These are phyloP conservation scores for Polyploca ridens DNA, from an alignment of 2,888 invertebrate species.

Conservation along the genomic window DNA sequence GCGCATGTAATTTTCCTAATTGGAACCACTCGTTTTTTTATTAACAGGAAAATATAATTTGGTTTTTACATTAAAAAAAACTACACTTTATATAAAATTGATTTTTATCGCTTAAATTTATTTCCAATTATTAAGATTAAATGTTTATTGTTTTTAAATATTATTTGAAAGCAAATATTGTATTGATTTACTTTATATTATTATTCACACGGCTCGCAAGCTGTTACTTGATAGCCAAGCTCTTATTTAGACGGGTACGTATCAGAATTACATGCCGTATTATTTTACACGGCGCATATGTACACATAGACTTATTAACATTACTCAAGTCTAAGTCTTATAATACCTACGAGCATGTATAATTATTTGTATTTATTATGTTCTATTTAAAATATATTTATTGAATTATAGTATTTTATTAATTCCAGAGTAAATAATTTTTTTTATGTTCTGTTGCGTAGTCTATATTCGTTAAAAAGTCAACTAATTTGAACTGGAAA, in stretches of 20 bases:
- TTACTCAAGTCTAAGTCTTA: not conserved
- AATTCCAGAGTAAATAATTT: too few relatives aligned
- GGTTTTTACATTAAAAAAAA: too few relatives aligned
- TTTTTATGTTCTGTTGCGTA: too few relatives aligned
- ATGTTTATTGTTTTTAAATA: not conserved
- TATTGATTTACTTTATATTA: conserved; percentile 10
- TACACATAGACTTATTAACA: conserved; percentile 14
- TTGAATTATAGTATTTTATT: not conserved
- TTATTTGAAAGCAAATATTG: conserved; percentile 8
- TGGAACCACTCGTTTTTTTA: too few relatives aligned
- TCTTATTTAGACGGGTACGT: conserved; percentile 64
- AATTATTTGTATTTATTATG: too few relatives aligned
- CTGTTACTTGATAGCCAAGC: conserved; percentile 53
- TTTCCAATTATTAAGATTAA: too few relatives aligned
- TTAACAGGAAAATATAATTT: too few relatives aligned
- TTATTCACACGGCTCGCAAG: conserved; percentile 59
- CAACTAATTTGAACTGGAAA: not conserved
- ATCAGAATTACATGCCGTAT: conserved; percentile 74
- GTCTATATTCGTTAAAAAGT: too few relatives aligned
- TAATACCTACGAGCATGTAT: too few relatives aligned
- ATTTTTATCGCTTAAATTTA: too few relatives aligned
- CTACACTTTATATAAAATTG: too few relatives aligned
- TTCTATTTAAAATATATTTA: not conserved
- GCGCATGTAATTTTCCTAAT: conserved; percentile 1
- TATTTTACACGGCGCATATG: conserved; percentile 56